Evolutionary conservation across 2,888 invertebrate genomes (phyloP), one percentile per base, ranked within the genome.

Genomic region (Andrena flavipes): DNA sequence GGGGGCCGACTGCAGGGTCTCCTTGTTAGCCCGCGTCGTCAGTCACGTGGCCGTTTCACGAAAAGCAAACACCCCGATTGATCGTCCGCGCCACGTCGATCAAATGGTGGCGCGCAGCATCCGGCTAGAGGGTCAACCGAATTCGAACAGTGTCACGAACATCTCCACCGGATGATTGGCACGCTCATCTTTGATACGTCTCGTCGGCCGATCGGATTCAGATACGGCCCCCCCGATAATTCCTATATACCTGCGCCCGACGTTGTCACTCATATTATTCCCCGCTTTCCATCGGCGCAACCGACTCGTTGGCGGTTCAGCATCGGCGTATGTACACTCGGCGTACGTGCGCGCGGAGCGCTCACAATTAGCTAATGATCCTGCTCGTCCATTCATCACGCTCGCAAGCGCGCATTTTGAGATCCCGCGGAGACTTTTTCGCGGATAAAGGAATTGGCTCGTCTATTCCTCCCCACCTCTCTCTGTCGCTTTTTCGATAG

Each of bases 221-320:
- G 80, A 81, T 73, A 65, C 26, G 71, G 20, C 64, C 60, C 42
- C 42, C 35, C 2, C 71, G 84, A 10, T 78, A 84, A 84, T 76
- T 84, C 72, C 79, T 86, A 73, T 60, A 71, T 84, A 79, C 75
- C 79, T 86, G 84, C 71, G 71, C 80, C 74, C 77, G 86, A 86
- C 86, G 67, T 72, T 86, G 86, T 86, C 86, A 86, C 84, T 86
- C 86, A 84, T 77, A 82, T 68, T 86, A 65, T 63, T 62, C 72
- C 62, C 49, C 29, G n/a, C 10, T 49, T 49, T 51, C 54, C 33
- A 33, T 23, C 42, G 54, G 23, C 30, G 10, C 51, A 26, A 26
- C 8, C 33, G 60, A 26, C 60, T 5, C 60, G 4, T 16, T 35
- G 30, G 60, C 13, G 54, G 35, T 8, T 23, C 62, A 1, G 26